These are phyloP conservation scores for Sebastes goodei DNA, from an alignment of 2,797 vertebrate species.

Conservation along the genomic window DNA sequence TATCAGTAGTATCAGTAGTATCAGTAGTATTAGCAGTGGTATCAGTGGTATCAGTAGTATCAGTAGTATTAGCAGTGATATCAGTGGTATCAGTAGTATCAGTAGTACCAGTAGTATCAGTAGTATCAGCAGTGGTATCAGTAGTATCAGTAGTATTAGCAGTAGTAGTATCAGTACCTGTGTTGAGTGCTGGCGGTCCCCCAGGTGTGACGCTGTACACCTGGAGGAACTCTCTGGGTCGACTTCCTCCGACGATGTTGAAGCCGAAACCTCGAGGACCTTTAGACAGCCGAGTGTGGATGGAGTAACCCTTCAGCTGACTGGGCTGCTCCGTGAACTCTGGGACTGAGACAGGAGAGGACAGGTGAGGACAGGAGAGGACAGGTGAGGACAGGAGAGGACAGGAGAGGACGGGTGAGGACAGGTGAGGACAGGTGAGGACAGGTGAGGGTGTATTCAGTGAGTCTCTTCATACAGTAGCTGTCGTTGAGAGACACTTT, in stretches of 20 bases:
- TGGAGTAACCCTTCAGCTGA: constrained; percentile 80
- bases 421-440: too few relatives aligned
- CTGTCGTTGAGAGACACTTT: too few relatives aligned
- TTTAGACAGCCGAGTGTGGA: constrained; percentile 82
- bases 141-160: not conserved
- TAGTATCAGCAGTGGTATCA: not conserved
- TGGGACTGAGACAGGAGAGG: constrained; percentile 63
- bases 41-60: constrained; percentile 1
- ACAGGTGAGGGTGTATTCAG: not conserved
- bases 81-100: not conserved
- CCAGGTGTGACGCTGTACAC: constrained; percentile 84
- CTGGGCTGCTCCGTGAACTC: constrained; percentile 83
- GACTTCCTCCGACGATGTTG: constrained; percentile 84
- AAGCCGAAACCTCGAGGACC: constrained; percentile 84
- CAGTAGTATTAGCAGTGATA: not conserved
- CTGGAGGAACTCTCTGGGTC: constrained; percentile 82
- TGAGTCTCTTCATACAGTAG: not conserved
- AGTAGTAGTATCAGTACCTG: constrained; percentile 56
- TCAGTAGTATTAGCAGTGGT: not conserved
- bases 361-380: not conserved
- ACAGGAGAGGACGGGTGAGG: too few relatives aligned
- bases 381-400: too few relatives aligned
- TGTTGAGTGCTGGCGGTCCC: constrained; percentile 77
- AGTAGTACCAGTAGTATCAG: not conserved
- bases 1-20: not conserved